Conservation (phyloP, 1,140 invertebrate species). For the Rhyacophila brunnea region DNA sequence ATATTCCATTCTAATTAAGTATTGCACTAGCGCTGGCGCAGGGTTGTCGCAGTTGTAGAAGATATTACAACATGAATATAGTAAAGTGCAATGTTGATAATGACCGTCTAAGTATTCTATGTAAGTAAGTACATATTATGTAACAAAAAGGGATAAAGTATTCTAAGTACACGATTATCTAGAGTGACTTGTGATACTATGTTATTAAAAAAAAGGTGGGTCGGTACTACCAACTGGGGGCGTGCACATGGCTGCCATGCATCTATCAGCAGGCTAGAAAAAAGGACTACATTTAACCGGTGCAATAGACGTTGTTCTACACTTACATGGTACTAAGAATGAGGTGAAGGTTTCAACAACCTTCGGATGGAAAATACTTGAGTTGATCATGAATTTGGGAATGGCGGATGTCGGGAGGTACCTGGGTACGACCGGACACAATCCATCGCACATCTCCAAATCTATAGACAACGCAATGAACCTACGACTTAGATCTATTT, state of each 20-base stretch:
- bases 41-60: too few relatives aligned
- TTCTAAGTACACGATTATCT: too few relatives aligned
- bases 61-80: too few relatives aligned
- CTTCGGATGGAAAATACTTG: slow-evolving; percentile 30
- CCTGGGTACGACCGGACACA: slow-evolving; percentile 29
- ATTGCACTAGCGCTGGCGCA: too few relatives aligned
- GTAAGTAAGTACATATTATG: too few relatives aligned
- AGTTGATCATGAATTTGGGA: slow-evolving; percentile 34
- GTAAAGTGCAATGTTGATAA: too few relatives aligned
- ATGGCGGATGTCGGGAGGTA: slow-evolving; percentile 33
- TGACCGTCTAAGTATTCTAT: too few relatives aligned
- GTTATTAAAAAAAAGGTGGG: slow-evolving; percentile 23
- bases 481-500: slow-evolving; percentile 36
- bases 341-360: slow-evolving; percentile 35
- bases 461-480: slow-evolving; percentile 37
- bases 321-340: slow-evolving; percentile 27
- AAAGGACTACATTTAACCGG: slow-evolving; percentile 16
- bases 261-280: slow-evolving; percentile 32
- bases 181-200: slow-evolving; percentile 7
- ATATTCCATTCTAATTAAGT: too few relatives aligned
- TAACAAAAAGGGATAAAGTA: too few relatives aligned
- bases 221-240: slow-evolving; percentile 29
- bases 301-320: slow-evolving; percentile 8
- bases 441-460: slow-evolving; percentile 34
- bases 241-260: slow-evolving; percentile 36